These are phyloP conservation scores for Tyto alba DNA, from an alignment of 2,113 vertebrate genomes.

Conservation along the genomic window DNA sequence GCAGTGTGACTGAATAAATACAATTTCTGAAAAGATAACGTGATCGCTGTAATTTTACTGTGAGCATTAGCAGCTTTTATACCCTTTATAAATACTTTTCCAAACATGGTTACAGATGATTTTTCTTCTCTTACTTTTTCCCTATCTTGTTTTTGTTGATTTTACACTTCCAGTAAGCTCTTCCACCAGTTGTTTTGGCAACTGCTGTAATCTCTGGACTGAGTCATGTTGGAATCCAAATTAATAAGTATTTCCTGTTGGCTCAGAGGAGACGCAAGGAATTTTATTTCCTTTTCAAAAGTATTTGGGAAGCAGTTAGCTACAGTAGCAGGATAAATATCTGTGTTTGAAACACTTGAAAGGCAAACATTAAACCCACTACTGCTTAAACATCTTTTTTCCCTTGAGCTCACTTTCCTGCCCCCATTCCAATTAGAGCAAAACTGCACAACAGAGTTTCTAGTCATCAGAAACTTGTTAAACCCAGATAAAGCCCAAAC, in stretches of 20 bases:
- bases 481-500: not conserved
- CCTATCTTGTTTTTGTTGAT: not conserved
- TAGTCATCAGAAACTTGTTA: not conserved
- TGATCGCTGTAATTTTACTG: not conserved
- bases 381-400: not conserved
- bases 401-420: not conserved
- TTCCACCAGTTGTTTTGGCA: not conserved
- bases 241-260: slow-evolving; percentile 30
- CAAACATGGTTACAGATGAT: not conserved
- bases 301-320: not conserved
- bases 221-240: not conserved
- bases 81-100: not conserved
- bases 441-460: not conserved
- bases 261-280: not conserved
- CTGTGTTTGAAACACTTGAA: not conserved
- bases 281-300: not conserved
- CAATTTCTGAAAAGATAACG: not conserved
- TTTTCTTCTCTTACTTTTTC: not conserved
- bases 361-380: not conserved
- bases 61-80: not conserved
- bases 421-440: not conserved
- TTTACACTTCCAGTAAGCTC: not conserved
- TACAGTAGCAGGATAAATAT: not conserved
- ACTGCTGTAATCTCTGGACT: not conserved
- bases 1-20: not conserved